phyloP scores from a whole-genome alignment of 2,113 vertebrate species.

The Grammomys dolichurus region DNA sequence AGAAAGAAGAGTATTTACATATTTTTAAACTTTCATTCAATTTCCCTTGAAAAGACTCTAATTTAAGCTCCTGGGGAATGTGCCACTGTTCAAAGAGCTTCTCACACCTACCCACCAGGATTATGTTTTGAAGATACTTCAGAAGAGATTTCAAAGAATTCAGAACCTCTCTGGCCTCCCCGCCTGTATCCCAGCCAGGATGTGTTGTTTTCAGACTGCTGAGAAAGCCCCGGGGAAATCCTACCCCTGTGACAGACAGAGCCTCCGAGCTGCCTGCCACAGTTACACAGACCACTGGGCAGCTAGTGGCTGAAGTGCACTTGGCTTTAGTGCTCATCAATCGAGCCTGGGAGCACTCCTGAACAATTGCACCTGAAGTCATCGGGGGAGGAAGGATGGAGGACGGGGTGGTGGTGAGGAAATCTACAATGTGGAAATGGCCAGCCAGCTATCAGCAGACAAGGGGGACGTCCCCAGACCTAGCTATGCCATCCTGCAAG shows the following conservation, averaged over 20 bases:
- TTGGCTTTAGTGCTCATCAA: not conserved
- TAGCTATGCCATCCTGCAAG: rapidly evolving
- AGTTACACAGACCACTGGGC: not conserved
- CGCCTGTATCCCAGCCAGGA: conserved; percentile 11
- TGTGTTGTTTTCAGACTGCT: conserved; percentile 65
- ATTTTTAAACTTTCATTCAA: conserved; percentile 46
- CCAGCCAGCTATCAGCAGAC: no score
- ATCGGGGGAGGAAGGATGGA: rapidly evolving
- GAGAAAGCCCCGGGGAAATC: conserved; percentile 86
- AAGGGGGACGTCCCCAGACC: not conserved
- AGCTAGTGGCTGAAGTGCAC: no score
- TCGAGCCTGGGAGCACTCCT: rapidly evolving
- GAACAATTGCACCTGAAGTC: not conserved
- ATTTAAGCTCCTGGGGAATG: conserved; percentile 67
- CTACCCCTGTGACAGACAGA: conserved; percentile 75
- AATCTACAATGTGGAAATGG: rapidly evolving
- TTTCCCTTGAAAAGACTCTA: conserved; percentile 75
- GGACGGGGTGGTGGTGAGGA: not conserved
- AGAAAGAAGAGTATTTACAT: not conserved
- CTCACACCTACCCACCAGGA: conserved; percentile 62
- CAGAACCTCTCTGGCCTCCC: conserved; percentile 44
- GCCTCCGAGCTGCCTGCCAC: not conserved
- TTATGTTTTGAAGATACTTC: conserved; percentile 55
- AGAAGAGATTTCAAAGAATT: conserved; percentile 80
- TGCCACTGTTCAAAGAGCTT: not conserved